Conservation (phyloP, 2,797 vertebrate genomes). For the Manis crassicaudata region DNA sequence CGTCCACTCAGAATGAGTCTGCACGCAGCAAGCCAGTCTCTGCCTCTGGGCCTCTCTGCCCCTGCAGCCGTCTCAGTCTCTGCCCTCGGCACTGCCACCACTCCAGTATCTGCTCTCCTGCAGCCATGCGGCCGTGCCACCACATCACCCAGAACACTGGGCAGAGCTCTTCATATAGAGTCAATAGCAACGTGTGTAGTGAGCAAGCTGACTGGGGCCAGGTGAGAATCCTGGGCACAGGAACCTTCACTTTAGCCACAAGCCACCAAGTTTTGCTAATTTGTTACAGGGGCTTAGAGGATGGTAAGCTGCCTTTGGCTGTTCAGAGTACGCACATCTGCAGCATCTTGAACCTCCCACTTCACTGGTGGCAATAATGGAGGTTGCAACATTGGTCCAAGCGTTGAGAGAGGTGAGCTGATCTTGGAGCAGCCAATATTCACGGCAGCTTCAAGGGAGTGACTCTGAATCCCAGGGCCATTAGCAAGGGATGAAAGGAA, state of each 20-base stretch:
- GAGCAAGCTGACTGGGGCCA: no score
- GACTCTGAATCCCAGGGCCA: background rate
- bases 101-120: no score
- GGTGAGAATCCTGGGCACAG: no score
- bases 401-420: background rate
- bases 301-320: background rate
- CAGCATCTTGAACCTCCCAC: background rate
- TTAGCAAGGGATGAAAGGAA: background rate
- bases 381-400: background rate
- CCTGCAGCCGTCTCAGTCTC: no score
- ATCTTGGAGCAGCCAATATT: background rate
- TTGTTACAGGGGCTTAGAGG: background rate
- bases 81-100: no score
- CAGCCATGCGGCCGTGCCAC: no score
- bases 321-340: background rate
- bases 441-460: background rate
- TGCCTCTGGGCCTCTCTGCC: no score
- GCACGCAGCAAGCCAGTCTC: no score
- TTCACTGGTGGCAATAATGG: background rate
- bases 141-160: no score
- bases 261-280: background rate
- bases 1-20: no score
- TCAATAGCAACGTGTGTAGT: no score
- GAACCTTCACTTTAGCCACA: background rate
- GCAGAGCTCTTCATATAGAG: no score